Conservation (phyloP, 2,888 invertebrate genomes). For the Scaeva pyrastri region DNA sequence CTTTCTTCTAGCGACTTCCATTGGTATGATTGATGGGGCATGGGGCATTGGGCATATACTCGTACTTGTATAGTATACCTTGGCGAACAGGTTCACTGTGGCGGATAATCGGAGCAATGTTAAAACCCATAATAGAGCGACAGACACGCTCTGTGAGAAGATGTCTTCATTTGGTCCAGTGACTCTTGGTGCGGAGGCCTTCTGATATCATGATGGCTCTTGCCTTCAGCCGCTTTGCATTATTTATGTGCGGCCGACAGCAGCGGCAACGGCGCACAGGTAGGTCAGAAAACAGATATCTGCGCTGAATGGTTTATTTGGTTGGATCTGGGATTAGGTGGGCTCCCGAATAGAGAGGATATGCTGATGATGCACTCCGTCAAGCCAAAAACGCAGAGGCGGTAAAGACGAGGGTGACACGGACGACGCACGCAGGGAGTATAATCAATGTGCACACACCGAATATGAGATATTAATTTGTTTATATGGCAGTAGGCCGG, state of each 20-base stretch:
- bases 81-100: constrained; percentile 72
- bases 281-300: constrained; percentile 42
- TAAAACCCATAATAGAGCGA: constrained; percentile 75
- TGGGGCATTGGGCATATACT: too few species aligned
- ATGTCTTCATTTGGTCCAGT: constrained; percentile 76
- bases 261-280: constrained; percentile 52
- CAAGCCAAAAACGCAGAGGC: neutral
- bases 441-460: constrained; percentile 42
- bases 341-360: constrained; percentile 64
- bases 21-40: constrained; percentile 74
- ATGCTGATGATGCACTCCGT: constrained; percentile 34
- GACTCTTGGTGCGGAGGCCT: constrained; percentile 47
- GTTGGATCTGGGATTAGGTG: constrained; percentile 49
- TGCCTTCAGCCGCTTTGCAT: constrained; percentile 59
- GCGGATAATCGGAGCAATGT: constrained; percentile 76
- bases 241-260: constrained; percentile 61
- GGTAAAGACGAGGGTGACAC: too few species aligned
- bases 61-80: too few species aligned
- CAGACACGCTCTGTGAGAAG: constrained; percentile 76
- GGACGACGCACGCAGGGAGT: neutral
- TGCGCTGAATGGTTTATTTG: constrained; percentile 6
- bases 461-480: constrained; percentile 74
- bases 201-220: neutral
- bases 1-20: constrained; percentile 58
- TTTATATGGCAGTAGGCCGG: constrained; percentile 65